phyloP scores from a whole-genome alignment of 1,140 invertebrate genomes.

The Drosophila eugracilis region DNA sequence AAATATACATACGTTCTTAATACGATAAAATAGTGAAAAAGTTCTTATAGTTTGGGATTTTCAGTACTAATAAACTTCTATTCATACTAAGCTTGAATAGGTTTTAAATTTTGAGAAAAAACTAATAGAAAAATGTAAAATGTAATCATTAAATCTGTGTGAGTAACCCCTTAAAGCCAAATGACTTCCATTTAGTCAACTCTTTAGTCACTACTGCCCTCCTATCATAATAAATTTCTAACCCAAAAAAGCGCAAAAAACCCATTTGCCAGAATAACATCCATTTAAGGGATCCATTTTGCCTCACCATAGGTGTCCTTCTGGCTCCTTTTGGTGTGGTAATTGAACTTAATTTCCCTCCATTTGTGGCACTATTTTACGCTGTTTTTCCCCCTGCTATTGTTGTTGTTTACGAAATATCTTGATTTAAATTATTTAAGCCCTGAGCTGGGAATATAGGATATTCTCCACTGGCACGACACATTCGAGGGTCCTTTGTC shows the following conservation, averaged over 20 bases:
- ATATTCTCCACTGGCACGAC: conserved; percentile 56
- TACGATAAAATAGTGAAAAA: too few species aligned
- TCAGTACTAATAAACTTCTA: too few species aligned
- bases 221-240: too few species aligned
- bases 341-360: conserved; percentile 57
- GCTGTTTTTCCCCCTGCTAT: conserved; percentile 6
- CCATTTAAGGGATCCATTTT: not conserved
- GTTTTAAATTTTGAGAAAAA: too few species aligned
- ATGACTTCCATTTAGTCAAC: conserved; percentile 10
- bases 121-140: too few species aligned
- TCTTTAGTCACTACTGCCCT: not conserved
- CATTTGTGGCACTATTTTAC: conserved; percentile 41
- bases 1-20: too few species aligned
- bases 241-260: not conserved
- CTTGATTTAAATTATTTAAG: conserved; percentile 77
- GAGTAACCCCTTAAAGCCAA: too few species aligned
- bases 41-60: too few species aligned
- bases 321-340: conserved; percentile 31
- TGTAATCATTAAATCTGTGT: too few species aligned
- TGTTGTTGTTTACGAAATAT: conserved; percentile 54
- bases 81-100: too few species aligned
- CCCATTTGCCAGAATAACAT: conserved; percentile 25
- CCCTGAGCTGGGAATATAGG: conserved; percentile 20
- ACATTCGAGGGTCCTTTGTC: conserved; percentile 49
- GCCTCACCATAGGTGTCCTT: conserved; percentile 28